A percentile compares a stretch with the other conserved stretches of the same genome.
Evolutionary conservation across 2,888 invertebrate species (phyloP).

Genomic region (Eilema griseolum): DNA sequence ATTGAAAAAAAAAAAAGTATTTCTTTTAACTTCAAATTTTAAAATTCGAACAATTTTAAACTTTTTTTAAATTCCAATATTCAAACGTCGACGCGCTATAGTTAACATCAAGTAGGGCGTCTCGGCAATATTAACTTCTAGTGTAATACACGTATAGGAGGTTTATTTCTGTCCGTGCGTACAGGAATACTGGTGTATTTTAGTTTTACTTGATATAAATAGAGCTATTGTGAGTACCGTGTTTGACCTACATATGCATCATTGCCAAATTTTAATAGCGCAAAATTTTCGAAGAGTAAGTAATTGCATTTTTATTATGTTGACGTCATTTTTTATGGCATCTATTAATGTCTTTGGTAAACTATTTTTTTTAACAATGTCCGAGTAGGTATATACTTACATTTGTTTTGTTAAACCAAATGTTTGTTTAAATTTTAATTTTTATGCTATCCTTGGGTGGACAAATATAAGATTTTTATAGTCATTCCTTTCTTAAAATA

Average conservation of each 20-base stretch:
- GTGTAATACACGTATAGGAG: constrained; percentile 51
- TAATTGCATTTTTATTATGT: constrained; percentile 52
- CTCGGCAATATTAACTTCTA: constrained; percentile 47
- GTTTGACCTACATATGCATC: constrained; percentile 74
- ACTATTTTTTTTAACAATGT: background rate
- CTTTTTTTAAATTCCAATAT: constrained; percentile 1
- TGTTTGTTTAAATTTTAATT: too few relatives aligned
- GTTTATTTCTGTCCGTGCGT: constrained; percentile 78
- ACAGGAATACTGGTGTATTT: constrained; percentile 82
- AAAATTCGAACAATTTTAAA: background rate
- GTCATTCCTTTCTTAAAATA: too few relatives aligned
- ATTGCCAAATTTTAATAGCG: constrained; percentile 70
- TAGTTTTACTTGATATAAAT: constrained; percentile 80
- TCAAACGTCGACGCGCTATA: constrained; percentile 16
- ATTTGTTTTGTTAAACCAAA: background rate
- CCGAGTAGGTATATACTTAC: too few relatives aligned
- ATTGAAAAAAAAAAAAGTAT: too few relatives aligned
- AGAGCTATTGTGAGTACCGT: constrained; percentile 75
- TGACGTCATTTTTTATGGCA: constrained; percentile 46
- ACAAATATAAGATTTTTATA: too few relatives aligned
- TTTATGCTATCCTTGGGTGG: too few relatives aligned
- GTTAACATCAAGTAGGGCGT: constrained; percentile 34
- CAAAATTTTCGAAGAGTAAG: constrained; percentile 47
- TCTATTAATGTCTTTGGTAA: constrained; percentile 16
- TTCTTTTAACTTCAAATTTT: background rate